phyloP scores from a whole-genome alignment of 2,797 vertebrate species.

The Strix occidentalis region DNA sequence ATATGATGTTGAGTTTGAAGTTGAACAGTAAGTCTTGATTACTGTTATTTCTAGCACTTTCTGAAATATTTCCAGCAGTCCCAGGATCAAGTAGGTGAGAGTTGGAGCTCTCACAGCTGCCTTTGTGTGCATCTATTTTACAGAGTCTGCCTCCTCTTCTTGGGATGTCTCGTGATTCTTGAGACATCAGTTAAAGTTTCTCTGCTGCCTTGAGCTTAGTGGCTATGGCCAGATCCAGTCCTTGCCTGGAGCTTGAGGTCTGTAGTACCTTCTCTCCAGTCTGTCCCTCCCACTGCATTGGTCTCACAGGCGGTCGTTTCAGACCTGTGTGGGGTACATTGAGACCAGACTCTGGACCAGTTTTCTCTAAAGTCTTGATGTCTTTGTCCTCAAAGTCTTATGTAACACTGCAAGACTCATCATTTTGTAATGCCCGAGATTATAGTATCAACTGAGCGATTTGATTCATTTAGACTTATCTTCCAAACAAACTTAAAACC shows the following conservation, averaged over 20 bases:
- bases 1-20: neutral
- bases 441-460: neutral
- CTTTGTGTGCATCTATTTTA: neutral
- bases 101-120: neutral
- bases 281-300: neutral
- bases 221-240: neutral
- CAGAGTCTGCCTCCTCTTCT: neutral
- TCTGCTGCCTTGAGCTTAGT: neutral
- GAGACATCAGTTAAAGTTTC: neutral
- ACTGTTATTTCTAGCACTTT: neutral
- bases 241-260: rapidly evolving
- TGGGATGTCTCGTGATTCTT: rapidly evolving
- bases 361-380: neutral
- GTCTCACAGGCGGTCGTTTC: neutral
- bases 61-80: neutral
- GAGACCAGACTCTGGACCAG: neutral
- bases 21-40: neutral
- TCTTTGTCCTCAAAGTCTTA: neutral
- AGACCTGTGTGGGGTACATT: rapidly evolving
- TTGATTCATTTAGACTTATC: neutral
- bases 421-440: neutral
- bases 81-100: neutral
- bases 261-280: neutral
- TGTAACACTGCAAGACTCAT: neutral
- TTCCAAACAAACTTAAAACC: neutral